Percentiles rank a stretch among this genome's conserved stretches.
These are phyloP conservation scores for Alloplasta piceator DNA, from an alignment of 2,888 invertebrate genomes.

Conservation along the genomic window DNA sequence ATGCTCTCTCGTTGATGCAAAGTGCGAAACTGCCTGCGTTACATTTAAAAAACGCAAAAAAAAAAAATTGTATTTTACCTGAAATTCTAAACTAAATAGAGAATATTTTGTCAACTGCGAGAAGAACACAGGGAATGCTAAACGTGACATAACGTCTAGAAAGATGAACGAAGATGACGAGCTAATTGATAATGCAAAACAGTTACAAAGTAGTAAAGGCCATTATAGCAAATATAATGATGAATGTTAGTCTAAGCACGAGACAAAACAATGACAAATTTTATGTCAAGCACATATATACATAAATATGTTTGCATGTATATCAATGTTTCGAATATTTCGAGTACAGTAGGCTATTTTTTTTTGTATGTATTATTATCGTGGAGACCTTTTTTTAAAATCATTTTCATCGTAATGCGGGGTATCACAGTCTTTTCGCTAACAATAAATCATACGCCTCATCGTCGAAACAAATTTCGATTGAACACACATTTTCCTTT, in stretches of 20 bases:
- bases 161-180: slow-evolving; percentile 32
- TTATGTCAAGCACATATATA: neutral
- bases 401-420: slow-evolving; percentile 57
- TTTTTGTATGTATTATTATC: slow-evolving; percentile 30
- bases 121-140: slow-evolving; percentile 33
- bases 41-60: slow-evolving; percentile 18
- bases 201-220: slow-evolving; percentile 57
- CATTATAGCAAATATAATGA: slow-evolving; percentile 44
- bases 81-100: slow-evolving; percentile 33
- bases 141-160: slow-evolving; percentile 28
- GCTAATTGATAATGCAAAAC: slow-evolving; percentile 45
- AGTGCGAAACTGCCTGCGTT: slow-evolving; percentile 23
- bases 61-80: slow-evolving; percentile 2
- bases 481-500: slow-evolving; percentile 21
- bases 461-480: slow-evolving; percentile 54
- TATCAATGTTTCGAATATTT: slow-evolving; percentile 36
- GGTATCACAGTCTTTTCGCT: slow-evolving; percentile 69
- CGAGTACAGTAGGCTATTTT: slow-evolving; percentile 34
- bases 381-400: slow-evolving; percentile 50
- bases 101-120: slow-evolving; percentile 41
- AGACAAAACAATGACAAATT: slow-evolving; percentile 27
- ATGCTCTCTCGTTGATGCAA: slow-evolving; percentile 33
- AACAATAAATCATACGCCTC: slow-evolving; percentile 64
- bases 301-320: neutral
- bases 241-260: slow-evolving; percentile 45